Percentiles rank a stretch among this genome's conserved stretches.
These are phyloP conservation scores for Pimpla rufipes DNA, from an alignment of 2,888 invertebrate genomes.

Conservation along the genomic window DNA sequence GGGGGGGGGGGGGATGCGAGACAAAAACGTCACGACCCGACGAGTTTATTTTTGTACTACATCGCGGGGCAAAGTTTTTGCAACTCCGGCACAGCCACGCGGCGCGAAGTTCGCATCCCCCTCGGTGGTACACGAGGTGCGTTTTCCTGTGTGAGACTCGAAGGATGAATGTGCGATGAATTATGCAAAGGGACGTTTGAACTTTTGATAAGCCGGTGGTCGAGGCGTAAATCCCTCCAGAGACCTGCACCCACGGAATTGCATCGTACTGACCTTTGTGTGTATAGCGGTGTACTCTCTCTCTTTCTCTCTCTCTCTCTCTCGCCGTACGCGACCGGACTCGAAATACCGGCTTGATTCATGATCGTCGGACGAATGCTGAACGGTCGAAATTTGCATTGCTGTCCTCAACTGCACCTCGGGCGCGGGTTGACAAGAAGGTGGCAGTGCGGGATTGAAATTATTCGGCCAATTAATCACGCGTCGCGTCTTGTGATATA, in stretches of 20 bases:
- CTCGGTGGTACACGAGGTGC: conserved; percentile 25
- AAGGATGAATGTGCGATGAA: conserved; percentile 77
- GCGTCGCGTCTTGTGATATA: not conserved
- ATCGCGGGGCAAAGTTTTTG: conserved; percentile 1
- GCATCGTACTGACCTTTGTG: conserved; percentile 77
- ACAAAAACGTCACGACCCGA: not conserved
- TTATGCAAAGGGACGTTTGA: conserved; percentile 80
- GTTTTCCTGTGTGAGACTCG: conserved; percentile 61
- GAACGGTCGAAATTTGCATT: conserved; percentile 68
- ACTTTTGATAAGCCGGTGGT: conserved; percentile 79
- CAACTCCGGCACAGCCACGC: conserved; percentile 2
- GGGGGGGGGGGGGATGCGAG: not conserved
- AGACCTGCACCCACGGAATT: conserved; percentile 72
- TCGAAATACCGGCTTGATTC: conserved; percentile 70
- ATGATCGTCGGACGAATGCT: conserved; percentile 62
- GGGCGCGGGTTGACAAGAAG: not conserved
- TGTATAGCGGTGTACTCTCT: conserved; percentile 41
- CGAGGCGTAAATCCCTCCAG: conserved; percentile 69
- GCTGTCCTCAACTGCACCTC: conserved; percentile 43
- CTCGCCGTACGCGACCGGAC: conserved; percentile 35
- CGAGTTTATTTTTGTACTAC: conserved; percentile 38
- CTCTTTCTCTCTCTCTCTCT: conserved; percentile 21
- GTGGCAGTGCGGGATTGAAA: not conserved
- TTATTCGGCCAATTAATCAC: conserved; percentile 24
- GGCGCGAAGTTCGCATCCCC: conserved; percentile 42